Evolutionary conservation across 2,888 invertebrate species (phyloP), one percentile per base, ranked within the genome.

Genomic region (Bedellia somnulentella): DNA sequence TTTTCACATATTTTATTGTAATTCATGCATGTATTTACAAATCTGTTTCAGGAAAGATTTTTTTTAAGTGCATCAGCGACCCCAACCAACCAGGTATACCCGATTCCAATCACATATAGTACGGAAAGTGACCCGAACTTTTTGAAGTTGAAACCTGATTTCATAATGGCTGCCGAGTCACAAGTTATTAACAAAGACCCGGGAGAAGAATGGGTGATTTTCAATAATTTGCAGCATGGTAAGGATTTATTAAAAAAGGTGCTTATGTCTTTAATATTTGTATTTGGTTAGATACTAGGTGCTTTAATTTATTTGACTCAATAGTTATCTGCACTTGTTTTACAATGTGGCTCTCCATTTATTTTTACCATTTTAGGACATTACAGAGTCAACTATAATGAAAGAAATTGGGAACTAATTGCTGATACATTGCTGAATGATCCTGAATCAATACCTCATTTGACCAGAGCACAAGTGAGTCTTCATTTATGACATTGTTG

Each of bases 381-480:
- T 44, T 86, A 83, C 45, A 68, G 86, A 46, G 86, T 86, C 0
- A 80, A 80, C 41, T 88, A 88, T 38, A 81, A 85, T 40, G 42
- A 45, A 0, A 49, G 43, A 18, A 77, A 80, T n/a, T 86, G 84
- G 85, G 42, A 57, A 4, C 47, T 67, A 24, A 73, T 85, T 9
- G 43, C 53, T 1, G 54, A 60, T 18, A 63, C 64, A 22, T 47
- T 75, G 10, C 18, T 52, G 2, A 47, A 56, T 21, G 52, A 57
- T 5, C 55, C 50, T 21, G 44, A 56, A n/a, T 40, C 49, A 1
- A 85, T 91, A 32, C 79, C 85, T 39, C 70, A 80, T 18, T 49
- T 85, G 2, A 89, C 88, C 49, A 77, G 90, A 45, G 90, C 89
- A 3, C 89, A 92, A 57, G 73, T 87, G 33, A 48, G 46, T 38